Base-by-base conservation (phyloP, 2,113 vertebrate genomes). In the Lampris incognitus region DNA sequence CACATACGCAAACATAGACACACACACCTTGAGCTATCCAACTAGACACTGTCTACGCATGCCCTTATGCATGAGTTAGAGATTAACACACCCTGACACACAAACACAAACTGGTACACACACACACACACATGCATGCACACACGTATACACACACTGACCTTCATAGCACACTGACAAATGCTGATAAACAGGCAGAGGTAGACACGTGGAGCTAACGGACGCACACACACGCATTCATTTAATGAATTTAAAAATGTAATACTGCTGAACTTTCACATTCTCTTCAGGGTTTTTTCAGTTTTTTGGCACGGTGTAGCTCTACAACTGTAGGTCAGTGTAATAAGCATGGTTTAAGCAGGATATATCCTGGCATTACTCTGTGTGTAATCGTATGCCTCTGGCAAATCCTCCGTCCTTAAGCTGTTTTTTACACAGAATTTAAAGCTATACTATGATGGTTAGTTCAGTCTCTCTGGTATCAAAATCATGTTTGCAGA, bases 311-410 rank as follows among this genome's bases (percentile, higher is more conserved):
- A 5, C 39, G 4, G 42, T 74, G n/a, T 56, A 63, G 37, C 52
- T 44, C 57, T 42, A 51, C 79, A 75, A 65, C 72, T 60, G 64
- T 70, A 84, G 83, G 81, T 87, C 72, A 46, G 74, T 79, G 79
- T 87, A 83, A 88, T 86, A 88, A 86, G 77, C 79, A 73, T 72
- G 75, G 72, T 83, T 89, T 86, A 63, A 46, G 9, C 56, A 24
- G 61, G 42, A 0, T 48, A 24, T 48, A 86, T 89, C 83, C 77
- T 57, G 77, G 85, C 76, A 86, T 87, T 88, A 85, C 74, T 79
- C 58, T 1, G 63, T 65, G 87, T 88, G 85, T 86, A 86, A 87
- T 90, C 85, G 81, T 84, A 83, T n/a, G 60, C 50, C 72, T 40
- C 60, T 10, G 6, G 64, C 77, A 87, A 91, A 90, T 86, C 83